Percentiles rank a stretch among this genome's conserved stretches.
Evolutionary conservation across 2,797 vertebrate genomes (phyloP).

Genomic region (Orientallactaga sibirica): DNA sequence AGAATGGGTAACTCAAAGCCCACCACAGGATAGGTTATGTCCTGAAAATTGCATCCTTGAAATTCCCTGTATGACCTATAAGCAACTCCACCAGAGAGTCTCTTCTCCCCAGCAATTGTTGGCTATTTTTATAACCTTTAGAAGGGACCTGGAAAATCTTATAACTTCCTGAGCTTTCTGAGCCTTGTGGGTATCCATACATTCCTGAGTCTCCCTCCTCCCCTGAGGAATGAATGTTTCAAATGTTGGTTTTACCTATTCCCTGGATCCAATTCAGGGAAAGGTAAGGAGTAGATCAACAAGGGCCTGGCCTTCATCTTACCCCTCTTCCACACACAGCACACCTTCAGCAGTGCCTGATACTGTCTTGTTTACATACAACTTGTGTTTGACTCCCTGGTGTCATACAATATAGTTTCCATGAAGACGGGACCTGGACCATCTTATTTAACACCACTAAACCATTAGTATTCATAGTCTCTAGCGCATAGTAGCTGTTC

Average conservation of each 20-base stretch:
- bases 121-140: not conserved
- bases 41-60: not conserved
- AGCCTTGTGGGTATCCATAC: not conserved
- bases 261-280: not conserved
- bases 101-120: too few relatives aligned
- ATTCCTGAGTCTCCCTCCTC: not conserved
- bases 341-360: not conserved
- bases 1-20: not conserved
- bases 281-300: not conserved
- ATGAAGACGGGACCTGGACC: not conserved
- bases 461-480: not conserved
- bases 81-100: not conserved
- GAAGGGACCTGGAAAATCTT: not conserved
- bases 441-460: not conserved
- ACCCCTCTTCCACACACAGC: too few relatives aligned
- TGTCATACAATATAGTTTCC: not conserved
- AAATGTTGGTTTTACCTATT: not conserved
- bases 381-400: not conserved
- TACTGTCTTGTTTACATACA: not conserved
- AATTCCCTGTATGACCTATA: not conserved
- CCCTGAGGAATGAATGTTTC: not conserved
- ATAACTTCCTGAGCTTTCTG: not conserved
- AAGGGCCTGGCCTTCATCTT: not conserved
- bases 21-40: not conserved
- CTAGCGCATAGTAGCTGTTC: not conserved